These are phyloP conservation scores for Muntiacus reevesi DNA, from an alignment of 2,113 vertebrate species.

Conservation along the genomic window DNA sequence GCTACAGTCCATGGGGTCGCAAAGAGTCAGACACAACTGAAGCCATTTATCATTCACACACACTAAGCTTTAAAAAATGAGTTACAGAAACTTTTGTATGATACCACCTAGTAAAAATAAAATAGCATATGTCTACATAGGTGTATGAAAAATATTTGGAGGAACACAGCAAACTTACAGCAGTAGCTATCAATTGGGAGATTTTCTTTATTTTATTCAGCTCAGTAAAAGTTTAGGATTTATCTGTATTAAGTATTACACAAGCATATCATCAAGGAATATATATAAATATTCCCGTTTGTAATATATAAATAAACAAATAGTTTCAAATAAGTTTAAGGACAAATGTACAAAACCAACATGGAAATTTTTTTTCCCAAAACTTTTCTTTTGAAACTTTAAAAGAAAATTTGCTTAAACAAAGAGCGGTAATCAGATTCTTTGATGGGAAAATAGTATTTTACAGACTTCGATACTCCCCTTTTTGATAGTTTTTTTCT, in stretches of 20 bases:
- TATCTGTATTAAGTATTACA: background rate
- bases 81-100: background rate
- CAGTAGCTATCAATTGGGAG: background rate
- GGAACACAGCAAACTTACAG: background rate
- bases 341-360: background rate
- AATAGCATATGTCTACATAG: background rate
- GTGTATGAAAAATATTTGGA: background rate
- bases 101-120: background rate
- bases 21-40: background rate
- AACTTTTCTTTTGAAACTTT: conserved; percentile 6
- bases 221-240: background rate
- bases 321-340: background rate
- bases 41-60: background rate
- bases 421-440: background rate
- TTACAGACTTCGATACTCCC: background rate
- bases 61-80: background rate
- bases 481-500: background rate
- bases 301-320: background rate
- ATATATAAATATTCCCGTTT: background rate
- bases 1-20: background rate
- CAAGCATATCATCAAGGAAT: background rate
- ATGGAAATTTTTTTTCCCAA: background rate
- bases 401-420: background rate
- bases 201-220: background rate
- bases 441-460: background rate